Evolutionary conservation across 2,797 vertebrate genomes (phyloP).

Genomic region (Syncerus caffer): DNA sequence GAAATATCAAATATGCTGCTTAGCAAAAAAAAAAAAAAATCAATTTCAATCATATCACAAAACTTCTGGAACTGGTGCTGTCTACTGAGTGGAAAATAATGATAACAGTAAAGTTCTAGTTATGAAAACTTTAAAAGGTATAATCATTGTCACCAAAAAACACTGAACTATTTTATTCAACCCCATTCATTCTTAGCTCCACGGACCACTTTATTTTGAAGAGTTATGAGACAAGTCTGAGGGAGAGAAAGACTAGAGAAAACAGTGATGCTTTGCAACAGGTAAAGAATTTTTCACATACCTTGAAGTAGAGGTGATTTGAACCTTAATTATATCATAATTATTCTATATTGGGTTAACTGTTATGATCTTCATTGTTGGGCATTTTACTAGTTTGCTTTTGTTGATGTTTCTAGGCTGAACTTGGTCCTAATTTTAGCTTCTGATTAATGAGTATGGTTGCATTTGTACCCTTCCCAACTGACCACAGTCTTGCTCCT

Average conservation of each 20-base stretch:
- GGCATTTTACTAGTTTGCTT: not conserved
- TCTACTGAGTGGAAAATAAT: slow-evolving; percentile 51
- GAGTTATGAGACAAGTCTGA: not conserved
- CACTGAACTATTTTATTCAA: slow-evolving; percentile 31
- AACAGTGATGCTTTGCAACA: not conserved
- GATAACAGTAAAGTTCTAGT: slow-evolving; percentile 38
- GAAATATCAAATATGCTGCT: not conserved
- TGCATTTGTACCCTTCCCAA: not conserved
- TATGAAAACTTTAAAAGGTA: slow-evolving; percentile 60
- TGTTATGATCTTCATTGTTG: not conserved
- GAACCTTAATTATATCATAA: not conserved
- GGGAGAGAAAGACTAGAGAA: not conserved
- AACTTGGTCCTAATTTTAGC: not conserved
- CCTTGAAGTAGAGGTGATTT: not conserved
- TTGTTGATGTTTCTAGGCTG: not conserved
- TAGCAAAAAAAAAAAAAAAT: slow-evolving; percentile 1
- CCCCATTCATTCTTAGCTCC: not conserved
- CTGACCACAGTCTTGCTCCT: not conserved
- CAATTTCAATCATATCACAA: slow-evolving; percentile 48
- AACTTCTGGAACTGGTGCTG: slow-evolving; percentile 27
- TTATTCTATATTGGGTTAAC: not conserved
- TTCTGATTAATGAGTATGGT: not conserved
- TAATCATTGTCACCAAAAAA: slow-evolving; percentile 53
- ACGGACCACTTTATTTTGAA: slow-evolving; percentile 27
- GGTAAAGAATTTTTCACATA: not conserved